A percentile compares a stretch with the other conserved stretches of the same genome.
These are phyloP conservation scores for Drosophila ficusphila DNA, from an alignment of 1,140 invertebrate genomes.

Conservation along the genomic window DNA sequence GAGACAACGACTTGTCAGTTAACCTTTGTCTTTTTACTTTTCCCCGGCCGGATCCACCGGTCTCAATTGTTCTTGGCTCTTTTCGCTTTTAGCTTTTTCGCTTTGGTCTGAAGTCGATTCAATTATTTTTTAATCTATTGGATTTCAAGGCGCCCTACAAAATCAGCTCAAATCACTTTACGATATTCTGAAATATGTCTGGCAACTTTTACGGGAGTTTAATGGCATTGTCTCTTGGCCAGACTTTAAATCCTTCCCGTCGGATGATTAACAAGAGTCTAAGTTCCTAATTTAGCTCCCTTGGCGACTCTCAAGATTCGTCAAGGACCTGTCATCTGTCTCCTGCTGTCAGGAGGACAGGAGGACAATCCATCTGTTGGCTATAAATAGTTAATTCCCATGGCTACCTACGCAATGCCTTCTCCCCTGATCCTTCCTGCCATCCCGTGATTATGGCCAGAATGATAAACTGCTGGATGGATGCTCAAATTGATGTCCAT, in stretches of 20 bases:
- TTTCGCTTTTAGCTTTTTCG: slow-evolving; percentile 13
- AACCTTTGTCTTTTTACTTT: slow-evolving; percentile 52
- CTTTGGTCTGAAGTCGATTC: slow-evolving; percentile 45
- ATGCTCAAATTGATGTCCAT: slow-evolving; percentile 71
- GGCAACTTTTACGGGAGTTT: slow-evolving; percentile 19
- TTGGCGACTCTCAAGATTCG: neutral
- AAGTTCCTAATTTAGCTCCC: neutral
- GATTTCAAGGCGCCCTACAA: slow-evolving; percentile 38
- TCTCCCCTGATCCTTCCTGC: neutral
- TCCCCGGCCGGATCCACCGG: neutral
- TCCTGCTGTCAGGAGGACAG: too few species aligned
- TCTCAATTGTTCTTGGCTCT: slow-evolving; percentile 7
- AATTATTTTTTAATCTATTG: slow-evolving; percentile 77
- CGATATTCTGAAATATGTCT: slow-evolving; percentile 51
- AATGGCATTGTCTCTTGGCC: neutral
- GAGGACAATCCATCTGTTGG: neutral
- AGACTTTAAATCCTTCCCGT: neutral
- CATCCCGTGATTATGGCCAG: slow-evolving; percentile 27
- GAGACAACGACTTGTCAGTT: slow-evolving; percentile 68
- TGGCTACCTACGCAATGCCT: slow-evolving; percentile 22
- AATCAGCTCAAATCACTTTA: slow-evolving; percentile 14
- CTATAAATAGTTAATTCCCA: slow-evolving; percentile 38
- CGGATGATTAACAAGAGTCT: slow-evolving; percentile 9
- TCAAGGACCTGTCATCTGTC: slow-evolving; percentile 13
- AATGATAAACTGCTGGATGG: slow-evolving; percentile 66